Percentiles rank a stretch among this genome's conserved stretches.
phyloP scores from a whole-genome alignment of 2,797 vertebrate genomes.

The Thunnus albacares region DNA sequence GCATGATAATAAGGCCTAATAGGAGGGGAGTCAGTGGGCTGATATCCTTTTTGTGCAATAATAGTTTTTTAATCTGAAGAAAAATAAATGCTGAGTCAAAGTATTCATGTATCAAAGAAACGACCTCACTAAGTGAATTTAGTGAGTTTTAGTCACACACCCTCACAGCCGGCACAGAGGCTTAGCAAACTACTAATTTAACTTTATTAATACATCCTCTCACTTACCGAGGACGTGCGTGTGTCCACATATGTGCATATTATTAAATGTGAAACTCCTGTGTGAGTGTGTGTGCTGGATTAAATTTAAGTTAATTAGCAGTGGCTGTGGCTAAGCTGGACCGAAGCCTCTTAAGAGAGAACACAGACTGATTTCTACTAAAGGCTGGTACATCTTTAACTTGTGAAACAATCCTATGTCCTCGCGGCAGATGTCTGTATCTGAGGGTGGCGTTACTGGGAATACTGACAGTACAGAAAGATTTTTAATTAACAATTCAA shows the following conservation, averaged over 20 bases:
- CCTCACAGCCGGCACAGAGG: constrained; percentile 32
- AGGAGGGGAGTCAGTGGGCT: constrained; percentile 17
- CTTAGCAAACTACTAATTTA: constrained; percentile 33
- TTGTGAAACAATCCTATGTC: constrained; percentile 56
- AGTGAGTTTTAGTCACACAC: constrained; percentile 48
- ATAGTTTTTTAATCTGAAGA: constrained; percentile 65
- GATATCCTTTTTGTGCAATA: constrained; percentile 61
- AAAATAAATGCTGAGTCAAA: constrained; percentile 65
- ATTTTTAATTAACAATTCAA: constrained; percentile 59
- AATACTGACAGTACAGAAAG: constrained; percentile 32
- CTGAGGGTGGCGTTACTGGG: constrained; percentile 25
- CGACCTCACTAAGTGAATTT: constrained; percentile 57
- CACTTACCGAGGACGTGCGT: constrained; percentile 24
- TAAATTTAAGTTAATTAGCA: constrained; percentile 71
- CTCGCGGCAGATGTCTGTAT: constrained; percentile 38
- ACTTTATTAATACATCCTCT: constrained; percentile 59
- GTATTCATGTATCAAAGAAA: constrained; percentile 58
- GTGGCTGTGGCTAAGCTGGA: constrained; percentile 50
- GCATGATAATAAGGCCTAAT: constrained; percentile 25
- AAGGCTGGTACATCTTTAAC: constrained; percentile 50
- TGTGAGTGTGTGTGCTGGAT: constrained; percentile 48
- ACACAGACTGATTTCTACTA: constrained; percentile 32
- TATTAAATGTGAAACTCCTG: constrained; percentile 40
- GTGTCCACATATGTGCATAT: constrained; percentile 34
- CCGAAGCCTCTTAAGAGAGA: constrained; percentile 54